phyloP scores from a whole-genome alignment of 2,797 vertebrate genomes.

The Spheniscus humboldti region DNA sequence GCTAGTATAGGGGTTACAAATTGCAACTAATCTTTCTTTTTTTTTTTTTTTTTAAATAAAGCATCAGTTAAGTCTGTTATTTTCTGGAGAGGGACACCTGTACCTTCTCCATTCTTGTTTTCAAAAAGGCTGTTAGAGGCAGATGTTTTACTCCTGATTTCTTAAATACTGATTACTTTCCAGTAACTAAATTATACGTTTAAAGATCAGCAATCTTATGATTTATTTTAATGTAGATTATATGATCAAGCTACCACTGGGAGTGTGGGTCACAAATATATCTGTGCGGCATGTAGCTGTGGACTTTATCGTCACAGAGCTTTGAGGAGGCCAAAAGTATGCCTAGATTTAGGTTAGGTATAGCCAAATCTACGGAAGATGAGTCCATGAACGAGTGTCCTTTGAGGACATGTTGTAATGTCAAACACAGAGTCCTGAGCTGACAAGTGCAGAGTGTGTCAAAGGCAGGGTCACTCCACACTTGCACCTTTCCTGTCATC shows the following conservation, averaged over 20 bases:
- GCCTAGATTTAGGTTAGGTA: not conserved
- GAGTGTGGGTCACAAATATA: not conserved
- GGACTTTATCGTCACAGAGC: not conserved
- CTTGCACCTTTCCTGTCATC: not conserved
- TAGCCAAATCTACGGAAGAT: not conserved
- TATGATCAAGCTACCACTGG: not conserved
- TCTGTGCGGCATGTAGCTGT: not conserved
- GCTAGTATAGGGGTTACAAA: not conserved
- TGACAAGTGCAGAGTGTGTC: not conserved
- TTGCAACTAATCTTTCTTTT: not conserved
- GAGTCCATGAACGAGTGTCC: not conserved
- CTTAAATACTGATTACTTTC: not conserved
- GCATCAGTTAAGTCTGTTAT: not conserved
- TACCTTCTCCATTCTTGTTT: not conserved
- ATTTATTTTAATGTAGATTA: not conserved
- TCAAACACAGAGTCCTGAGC: not conserved
- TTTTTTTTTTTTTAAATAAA: not conserved
- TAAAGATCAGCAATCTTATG: not conserved
- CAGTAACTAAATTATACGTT: not conserved
- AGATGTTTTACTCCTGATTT: not conserved
- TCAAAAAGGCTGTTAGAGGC: not conserved
- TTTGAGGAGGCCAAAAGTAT: not conserved
- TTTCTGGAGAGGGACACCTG: not conserved
- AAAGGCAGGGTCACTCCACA: not conserved
- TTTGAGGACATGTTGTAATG: not conserved